Percentiles rank a stretch among this genome's conserved stretches.
These are phyloP conservation scores for Bombus impatiens DNA, from an alignment of 1,140 invertebrate genomes.

Conservation along the genomic window DNA sequence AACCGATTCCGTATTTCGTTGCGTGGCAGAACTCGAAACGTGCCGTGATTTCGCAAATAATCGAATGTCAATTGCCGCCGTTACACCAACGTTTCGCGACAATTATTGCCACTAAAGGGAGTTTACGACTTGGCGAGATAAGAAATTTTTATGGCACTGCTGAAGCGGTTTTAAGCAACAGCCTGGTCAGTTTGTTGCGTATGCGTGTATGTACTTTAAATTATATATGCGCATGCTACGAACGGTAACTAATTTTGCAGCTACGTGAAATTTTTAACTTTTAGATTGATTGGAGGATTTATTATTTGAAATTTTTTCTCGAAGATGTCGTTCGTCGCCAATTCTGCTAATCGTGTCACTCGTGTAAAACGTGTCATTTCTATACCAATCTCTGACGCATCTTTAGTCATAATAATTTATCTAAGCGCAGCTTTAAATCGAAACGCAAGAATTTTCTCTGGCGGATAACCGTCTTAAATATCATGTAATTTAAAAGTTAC, in stretches of 20 bases:
- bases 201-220: neutral
- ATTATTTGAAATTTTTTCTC: no score
- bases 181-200: neutral
- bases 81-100: neutral
- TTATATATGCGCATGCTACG: neutral
- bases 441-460: neutral
- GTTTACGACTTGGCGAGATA: neutral
- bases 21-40: neutral
- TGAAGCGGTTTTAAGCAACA: neutral
- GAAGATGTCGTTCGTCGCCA: no score
- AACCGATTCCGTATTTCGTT: conserved; percentile 14
- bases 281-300: neutral
- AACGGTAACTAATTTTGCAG: neutral
- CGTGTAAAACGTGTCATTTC: no score
- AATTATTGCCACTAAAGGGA: neutral
- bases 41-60: conserved; percentile 42
- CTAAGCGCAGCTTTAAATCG: neutral
- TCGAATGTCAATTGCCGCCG: conserved; percentile 15
- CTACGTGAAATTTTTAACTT: neutral
- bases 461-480: neutral
- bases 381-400: no score
- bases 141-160: neutral
- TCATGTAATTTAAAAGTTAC: no score
- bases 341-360: no score
- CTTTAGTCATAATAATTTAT: no score